A percentile compares a stretch with the other conserved stretches of the same genome.
phyloP scores from a whole-genome alignment of 2,888 invertebrate genomes.

The Phytoseiulus persimilis region DNA sequence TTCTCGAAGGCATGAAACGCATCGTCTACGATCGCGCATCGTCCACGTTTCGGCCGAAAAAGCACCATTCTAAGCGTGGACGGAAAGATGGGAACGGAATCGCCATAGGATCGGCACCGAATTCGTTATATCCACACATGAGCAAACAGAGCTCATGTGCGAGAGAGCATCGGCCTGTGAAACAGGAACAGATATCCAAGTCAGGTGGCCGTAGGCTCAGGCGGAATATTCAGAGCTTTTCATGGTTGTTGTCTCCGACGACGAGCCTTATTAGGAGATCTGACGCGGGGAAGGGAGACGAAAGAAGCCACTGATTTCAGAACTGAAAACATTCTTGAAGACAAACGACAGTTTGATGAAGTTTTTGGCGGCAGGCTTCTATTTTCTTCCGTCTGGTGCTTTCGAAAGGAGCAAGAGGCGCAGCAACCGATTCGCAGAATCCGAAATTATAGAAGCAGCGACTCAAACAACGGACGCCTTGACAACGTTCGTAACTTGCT shows the following conservation, averaged over 20 bases:
- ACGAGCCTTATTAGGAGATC: background rate
- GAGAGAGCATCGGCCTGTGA: no score
- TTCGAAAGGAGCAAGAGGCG: background rate
- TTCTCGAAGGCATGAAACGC: background rate
- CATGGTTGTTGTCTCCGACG: background rate
- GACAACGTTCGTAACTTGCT: background rate
- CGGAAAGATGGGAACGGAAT: background rate
- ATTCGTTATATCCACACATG: no score
- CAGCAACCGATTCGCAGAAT: background rate
- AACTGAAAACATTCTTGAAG: background rate
- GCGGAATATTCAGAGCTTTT: background rate
- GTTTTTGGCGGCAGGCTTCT: background rate
- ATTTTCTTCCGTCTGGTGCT: background rate
- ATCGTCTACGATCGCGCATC: background rate
- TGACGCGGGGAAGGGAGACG: background rate
- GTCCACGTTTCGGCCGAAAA: background rate
- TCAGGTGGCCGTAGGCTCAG: background rate
- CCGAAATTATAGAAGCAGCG: background rate
- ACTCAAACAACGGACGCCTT: background rate
- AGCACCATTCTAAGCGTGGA: background rate
- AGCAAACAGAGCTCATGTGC: no score
- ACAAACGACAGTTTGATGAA: background rate
- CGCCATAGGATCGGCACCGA: no score
- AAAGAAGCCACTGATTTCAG: background rate
- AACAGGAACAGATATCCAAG: background rate